Conservation (phyloP, 2,797 vertebrate genomes). For the Pampus argenteus region DNA sequence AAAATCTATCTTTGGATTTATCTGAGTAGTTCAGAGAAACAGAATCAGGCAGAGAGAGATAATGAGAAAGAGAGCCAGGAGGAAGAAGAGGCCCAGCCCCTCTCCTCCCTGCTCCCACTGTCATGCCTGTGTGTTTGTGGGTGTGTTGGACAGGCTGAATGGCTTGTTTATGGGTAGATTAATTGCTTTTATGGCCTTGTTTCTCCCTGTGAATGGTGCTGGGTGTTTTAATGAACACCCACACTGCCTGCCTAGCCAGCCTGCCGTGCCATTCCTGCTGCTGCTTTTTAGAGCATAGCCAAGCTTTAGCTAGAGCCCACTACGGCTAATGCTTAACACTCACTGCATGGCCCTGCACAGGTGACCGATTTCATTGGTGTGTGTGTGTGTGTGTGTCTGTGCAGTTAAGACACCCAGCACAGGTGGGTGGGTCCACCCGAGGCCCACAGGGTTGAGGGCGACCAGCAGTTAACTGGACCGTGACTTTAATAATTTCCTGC, state of each 20-base stretch:
- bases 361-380: conserved; percentile 59
- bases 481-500: conserved; percentile 82
- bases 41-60: conserved; percentile 59
- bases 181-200: conserved; percentile 83
- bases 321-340: conserved; percentile 56
- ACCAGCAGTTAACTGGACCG: conserved; percentile 72
- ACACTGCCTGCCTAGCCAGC: conserved; percentile 54
- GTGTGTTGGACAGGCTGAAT: conserved; percentile 73
- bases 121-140: conserved; percentile 62
- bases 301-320: conserved; percentile 60
- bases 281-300: conserved; percentile 76
- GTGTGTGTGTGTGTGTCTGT: conserved; percentile 19
- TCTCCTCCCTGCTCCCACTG: conserved; percentile 47
- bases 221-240: conserved; percentile 80
- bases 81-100: conserved; percentile 31
- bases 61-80: conserved; percentile 62
- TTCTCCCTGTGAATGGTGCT: conserved; percentile 73
- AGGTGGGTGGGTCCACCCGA: conserved; percentile 63
- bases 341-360: conserved; percentile 62
- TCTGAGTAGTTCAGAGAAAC: conserved; percentile 57
- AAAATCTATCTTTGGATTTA: conserved; percentile 55
- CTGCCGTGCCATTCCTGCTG: conserved; percentile 61
- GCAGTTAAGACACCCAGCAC: conserved; percentile 39
- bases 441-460: conserved; percentile 57
- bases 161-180: conserved; percentile 82